A percentile compares a stretch with the other conserved stretches of the same genome.
Conservation (phyloP, 2,797 vertebrate genomes). For the Botia almorhae region DNA sequence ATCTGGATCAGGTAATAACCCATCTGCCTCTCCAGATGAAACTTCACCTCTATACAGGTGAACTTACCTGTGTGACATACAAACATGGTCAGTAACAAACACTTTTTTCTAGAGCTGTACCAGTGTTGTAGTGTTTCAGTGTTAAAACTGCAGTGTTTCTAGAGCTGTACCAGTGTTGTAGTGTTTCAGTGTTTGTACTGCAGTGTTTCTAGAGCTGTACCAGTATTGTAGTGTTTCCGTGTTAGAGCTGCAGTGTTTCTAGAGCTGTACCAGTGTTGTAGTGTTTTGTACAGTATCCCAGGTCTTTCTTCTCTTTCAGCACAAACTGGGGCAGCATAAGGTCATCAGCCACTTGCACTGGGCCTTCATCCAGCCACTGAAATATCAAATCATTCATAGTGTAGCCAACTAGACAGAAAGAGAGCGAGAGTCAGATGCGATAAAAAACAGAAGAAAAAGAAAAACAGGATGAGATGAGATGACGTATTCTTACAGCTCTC, state of each 20-base stretch:
- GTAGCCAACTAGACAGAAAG: slow-evolving; percentile 84
- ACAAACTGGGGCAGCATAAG: slow-evolving; percentile 92
- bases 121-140: slow-evolving; percentile 90
- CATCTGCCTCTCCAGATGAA: slow-evolving; percentile 96
- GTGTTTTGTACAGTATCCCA: slow-evolving; percentile 93
- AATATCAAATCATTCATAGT: slow-evolving; percentile 97
- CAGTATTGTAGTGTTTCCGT: too few species aligned
- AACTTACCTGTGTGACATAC: slow-evolving; percentile 83
- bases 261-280: slow-evolving; percentile 90
- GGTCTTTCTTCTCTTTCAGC: slow-evolving; percentile 89
- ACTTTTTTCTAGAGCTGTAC: slow-evolving; percentile 66
- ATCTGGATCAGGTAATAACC: slow-evolving; percentile 98
- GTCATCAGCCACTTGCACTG: slow-evolving; percentile 92
- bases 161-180: too few species aligned
- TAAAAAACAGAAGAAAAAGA: background rate
- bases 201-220: too few species aligned
- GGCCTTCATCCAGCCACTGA: slow-evolving; percentile 90
- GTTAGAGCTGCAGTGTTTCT: too few species aligned
- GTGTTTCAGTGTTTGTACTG: too few species aligned
- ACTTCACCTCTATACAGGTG: slow-evolving; percentile 95
- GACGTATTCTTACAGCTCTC: slow-evolving; percentile 89
- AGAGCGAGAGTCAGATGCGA: slow-evolving; percentile 25
- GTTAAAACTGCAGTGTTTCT: too few species aligned
- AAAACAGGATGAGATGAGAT: background rate
- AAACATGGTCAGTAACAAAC: slow-evolving; percentile 26